Evolutionary conservation across 2,797 vertebrate species (phyloP), one percentile per base, ranked within the genome.

Genomic region (Periparus ater): DNA sequence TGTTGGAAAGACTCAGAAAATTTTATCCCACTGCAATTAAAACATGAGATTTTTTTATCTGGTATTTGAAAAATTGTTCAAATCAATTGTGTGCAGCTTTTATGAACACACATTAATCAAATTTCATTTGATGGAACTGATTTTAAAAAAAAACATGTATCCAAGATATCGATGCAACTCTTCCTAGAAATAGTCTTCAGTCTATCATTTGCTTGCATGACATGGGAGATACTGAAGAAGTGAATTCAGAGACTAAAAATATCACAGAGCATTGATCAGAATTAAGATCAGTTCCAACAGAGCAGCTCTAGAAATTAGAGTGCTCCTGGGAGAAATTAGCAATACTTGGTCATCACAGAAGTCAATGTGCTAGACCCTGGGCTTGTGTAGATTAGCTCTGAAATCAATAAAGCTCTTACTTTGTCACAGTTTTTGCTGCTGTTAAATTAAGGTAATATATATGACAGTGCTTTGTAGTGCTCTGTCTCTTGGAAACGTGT

Each of bases 261-360:
- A 89, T 48, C 72, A 74, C 53, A 76, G 63, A 22, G 5, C 48
- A 79, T 74, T 91, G 91, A 94, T 86, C 63, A 79, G 79, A 86
- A 91, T 84, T 89, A 90, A 93, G 73, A 86, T 73, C 89, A 79
- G 66, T 78, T 96, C 82, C 88, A 77, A 36, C 50, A 89, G 85
- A 94, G 25, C 57, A 68, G 67, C 29, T 88, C 55, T 80, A 63
- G 68, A 76, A 92, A 91, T 85, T 54, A 74, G 45, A 82, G 62
- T 30, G 22, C 67, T 91, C 47, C 53, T 80, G 84, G 72, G 71
- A 94, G 63, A 81, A 88, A 88, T 92, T 86, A 75, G 40, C 83
- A 73, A 53, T 47, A 91, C 38, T 71, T 91, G 85, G n/a, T 77
- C 81, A 38, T 76, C 65, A 38, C 38, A 61, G 61, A 85, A 85